These are phyloP conservation scores for Mycogona germanica DNA, from an alignment of 2,888 invertebrate species.

Conservation along the genomic window DNA sequence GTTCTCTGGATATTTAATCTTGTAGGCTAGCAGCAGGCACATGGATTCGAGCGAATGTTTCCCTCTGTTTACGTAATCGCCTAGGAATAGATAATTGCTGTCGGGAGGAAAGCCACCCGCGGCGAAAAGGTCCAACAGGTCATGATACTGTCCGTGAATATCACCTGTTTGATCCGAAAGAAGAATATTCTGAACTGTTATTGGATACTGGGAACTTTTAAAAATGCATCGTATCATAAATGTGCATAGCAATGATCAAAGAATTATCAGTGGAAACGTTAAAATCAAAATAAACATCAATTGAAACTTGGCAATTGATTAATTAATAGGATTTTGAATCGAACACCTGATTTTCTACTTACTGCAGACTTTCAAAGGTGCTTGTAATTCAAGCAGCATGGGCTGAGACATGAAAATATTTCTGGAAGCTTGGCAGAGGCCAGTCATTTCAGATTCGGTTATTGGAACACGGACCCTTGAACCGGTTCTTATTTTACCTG, in stretches of 20 bases:
- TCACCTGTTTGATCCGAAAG: conserved; percentile 1
- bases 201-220: no score
- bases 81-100: conserved; percentile 3
- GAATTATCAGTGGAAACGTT: no score
- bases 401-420: conserved; percentile 1
- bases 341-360: neutral
- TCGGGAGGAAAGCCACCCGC: neutral
- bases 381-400: neutral
- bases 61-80: conserved; percentile 5
- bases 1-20: conserved; percentile 8
- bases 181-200: neutral
- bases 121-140: neutral
- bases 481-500: no score
- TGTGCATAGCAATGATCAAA: no score
- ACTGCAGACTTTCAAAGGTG: neutral
- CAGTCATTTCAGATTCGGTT: neutral
- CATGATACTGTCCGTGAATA: conserved; percentile 1
- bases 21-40: conserved; percentile 4
- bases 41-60: conserved; percentile 4
- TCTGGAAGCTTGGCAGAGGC: neutral
- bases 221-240: no score
- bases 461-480: no score
- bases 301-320: neutral
- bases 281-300: no score
- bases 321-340: neutral